Percentiles rank a stretch among this genome's conserved stretches.
These are phyloP conservation scores for Carassius auratus DNA, from an alignment of 2,113 vertebrate species.

Conservation along the genomic window DNA sequence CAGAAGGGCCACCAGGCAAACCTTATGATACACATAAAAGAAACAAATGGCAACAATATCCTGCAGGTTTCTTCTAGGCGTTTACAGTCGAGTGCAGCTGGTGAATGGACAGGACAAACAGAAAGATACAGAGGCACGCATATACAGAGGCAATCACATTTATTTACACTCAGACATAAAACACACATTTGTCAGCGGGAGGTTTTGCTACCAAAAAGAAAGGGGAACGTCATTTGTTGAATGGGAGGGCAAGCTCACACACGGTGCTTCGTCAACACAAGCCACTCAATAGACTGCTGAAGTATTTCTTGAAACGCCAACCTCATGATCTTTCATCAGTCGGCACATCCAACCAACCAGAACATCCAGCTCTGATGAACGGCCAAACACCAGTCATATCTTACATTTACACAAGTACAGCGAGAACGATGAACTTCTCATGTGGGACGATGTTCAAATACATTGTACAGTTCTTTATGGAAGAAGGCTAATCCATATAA, in stretches of 20 bases:
- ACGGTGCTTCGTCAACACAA: neutral
- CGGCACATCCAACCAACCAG: neutral
- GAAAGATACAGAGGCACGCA: constrained; percentile 9
- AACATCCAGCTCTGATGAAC: neutral
- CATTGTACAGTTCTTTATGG: neutral
- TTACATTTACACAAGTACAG: neutral
- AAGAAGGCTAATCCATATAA: neutral
- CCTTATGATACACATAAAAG: neutral
- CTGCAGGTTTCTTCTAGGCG: neutral
- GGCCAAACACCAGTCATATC: neutral
- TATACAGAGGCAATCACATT: constrained; percentile 47
- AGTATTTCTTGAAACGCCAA: neutral
- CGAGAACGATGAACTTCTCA: neutral
- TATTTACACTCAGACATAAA: constrained; percentile 6
- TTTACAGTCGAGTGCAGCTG: neutral
- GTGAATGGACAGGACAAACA: constrained; percentile 9
- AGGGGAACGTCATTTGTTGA: constrained; percentile 24
- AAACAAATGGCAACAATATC: constrained; percentile 4
- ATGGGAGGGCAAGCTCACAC: constrained; percentile 36
- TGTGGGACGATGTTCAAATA: neutral
- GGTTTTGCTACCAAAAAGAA: neutral
- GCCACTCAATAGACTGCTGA: neutral
- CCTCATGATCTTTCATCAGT: neutral
- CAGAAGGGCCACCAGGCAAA: neutral
- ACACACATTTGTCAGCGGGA: constrained; percentile 30